Base-by-base conservation (phyloP, 2,797 vertebrate genomes). In the Macropodus opercularis region DNA sequence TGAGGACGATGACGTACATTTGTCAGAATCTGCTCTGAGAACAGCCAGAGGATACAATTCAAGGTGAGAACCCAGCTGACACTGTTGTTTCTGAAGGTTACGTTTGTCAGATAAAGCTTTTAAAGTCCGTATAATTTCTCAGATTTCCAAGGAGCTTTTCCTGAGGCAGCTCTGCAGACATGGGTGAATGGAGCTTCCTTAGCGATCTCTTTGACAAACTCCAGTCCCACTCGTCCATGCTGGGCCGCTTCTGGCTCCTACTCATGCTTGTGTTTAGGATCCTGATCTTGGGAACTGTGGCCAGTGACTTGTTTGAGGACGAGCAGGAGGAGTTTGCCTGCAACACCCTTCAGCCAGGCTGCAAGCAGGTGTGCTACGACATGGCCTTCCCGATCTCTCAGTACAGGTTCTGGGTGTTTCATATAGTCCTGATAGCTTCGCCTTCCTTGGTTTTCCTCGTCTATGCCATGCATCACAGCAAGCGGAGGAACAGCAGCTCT, bases 401-500 rank as follows among this genome's bases (percentile, higher is more conserved):
- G 88, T 97, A 96, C 87, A 93, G 96, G 77, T 97, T 98, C 89
- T 97, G 96, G 93, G 95, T 98, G 64, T 97, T 98, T 77, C 96
- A 96, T 73, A 92, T 98, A 29, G 92, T 98, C 10, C 90, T 96
- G 46, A 95, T 98, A 10, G 95, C 95, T 0, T 94, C 94, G 0
- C 96, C 96, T 0, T 92, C 96, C 0, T 84, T 96, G 5, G 83
- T 98, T 8, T 98, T 94, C 57, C 88, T 95, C 72, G 85, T 96
- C 84, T 97, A 96, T 2, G 91, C 93, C 5, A 85, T 93, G 87
- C 95, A 96, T 87, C 94, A 92, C 15, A 77, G 86, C 2, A 84
- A 85, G 59, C 96, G 96, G 81, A 82, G 1, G 19, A 27, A 0
- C 7, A 19, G 0, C 5, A 21, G 2, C 8, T 5, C 63, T 3